Conservation (phyloP, 2,888 invertebrate genomes). For the Cryptocephalus moraei region DNA sequence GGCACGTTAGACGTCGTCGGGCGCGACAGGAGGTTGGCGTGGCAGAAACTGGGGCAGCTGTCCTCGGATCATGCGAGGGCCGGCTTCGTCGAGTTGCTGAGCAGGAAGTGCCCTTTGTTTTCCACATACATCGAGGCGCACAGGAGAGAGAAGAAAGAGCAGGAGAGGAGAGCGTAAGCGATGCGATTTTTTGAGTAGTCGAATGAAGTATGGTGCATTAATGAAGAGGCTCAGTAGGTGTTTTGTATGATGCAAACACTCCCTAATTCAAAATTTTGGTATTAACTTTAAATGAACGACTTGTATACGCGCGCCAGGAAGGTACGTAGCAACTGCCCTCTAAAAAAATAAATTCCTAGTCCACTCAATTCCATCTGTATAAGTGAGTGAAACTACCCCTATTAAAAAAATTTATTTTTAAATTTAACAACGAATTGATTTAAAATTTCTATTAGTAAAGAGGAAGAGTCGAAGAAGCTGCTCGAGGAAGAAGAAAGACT, state of each 20-base stretch:
- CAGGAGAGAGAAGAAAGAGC: constrained; percentile 76
- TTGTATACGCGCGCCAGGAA: too few relatives aligned
- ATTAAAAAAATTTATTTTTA: too few relatives aligned
- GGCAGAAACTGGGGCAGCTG: constrained; percentile 85
- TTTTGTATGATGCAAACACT: too few relatives aligned
- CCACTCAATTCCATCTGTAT: too few relatives aligned
- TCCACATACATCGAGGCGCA: constrained; percentile 86
- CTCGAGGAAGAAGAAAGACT: constrained; percentile 49
- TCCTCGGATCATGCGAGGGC: constrained; percentile 81
- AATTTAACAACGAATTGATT: too few relatives aligned
- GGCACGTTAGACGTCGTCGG: constrained; percentile 95
- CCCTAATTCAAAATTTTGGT: too few relatives aligned
- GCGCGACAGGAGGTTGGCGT: constrained; percentile 81
- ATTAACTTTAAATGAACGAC: too few relatives aligned
- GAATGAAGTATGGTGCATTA: too few relatives aligned
- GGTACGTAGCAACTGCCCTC: too few relatives aligned
- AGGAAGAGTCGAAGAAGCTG: constrained; percentile 46
- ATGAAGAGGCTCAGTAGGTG: too few relatives aligned
- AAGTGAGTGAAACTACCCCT: too few relatives aligned
- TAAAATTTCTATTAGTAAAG: constrained; percentile 34
- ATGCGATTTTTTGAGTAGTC: neutral
- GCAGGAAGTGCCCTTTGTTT: constrained; percentile 81
- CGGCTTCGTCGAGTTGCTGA: constrained; percentile 81
- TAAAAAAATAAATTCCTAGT: too few relatives aligned
- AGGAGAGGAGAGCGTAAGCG: constrained; percentile 50